Base-by-base conservation (phyloP, 1,140 invertebrate species). In the Drosophila bocki region DNA sequence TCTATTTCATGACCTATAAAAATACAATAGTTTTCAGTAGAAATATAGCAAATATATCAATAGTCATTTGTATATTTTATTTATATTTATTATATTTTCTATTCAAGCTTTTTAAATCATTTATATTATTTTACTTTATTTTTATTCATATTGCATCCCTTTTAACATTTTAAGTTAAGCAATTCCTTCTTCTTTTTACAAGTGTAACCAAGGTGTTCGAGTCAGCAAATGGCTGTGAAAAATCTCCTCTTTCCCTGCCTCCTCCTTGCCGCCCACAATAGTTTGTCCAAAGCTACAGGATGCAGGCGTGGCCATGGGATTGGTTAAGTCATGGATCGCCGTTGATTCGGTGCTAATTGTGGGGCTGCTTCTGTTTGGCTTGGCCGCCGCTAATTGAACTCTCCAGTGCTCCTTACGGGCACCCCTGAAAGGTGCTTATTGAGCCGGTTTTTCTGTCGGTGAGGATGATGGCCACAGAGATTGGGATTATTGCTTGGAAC, bases 361-460 rank as follows among this genome's bases (percentile, higher is more conserved):
- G 76, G 76, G 29, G 35, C 59, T 71, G 60, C 63, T 56, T 75
- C 80, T 76, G 79, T 75, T 74, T 62, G 75, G 44, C 9, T 82
- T 82, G 78, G 62, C 83, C 83, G 76, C 54, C 60, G 67, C 77
- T 87, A 83, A 87, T 87, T 87, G 84, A 87, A 87, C 75, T 68
- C 48, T 42, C 41, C 60, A 8, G 26, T 32, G 29, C 42, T 39
- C 26, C 29, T n/a, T 44, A 13, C 9, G 12, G 13, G 17, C 32
- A n/a, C 57, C 15, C 35, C 22, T 17, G 53, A 22, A 26, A 59
- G 41, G 53, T 57, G 68, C 54, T 75, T 68, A 86, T 59, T 68
- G 83, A 82, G 58, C 54, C 35, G 58, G 19, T 48, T 22, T 42
- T 74, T 51, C 37, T 32, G 47, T n/a, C 13, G 61, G n/a, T 3